Conservation (phyloP, 1,140 invertebrate genomes). For the Ips typographus region DNA sequence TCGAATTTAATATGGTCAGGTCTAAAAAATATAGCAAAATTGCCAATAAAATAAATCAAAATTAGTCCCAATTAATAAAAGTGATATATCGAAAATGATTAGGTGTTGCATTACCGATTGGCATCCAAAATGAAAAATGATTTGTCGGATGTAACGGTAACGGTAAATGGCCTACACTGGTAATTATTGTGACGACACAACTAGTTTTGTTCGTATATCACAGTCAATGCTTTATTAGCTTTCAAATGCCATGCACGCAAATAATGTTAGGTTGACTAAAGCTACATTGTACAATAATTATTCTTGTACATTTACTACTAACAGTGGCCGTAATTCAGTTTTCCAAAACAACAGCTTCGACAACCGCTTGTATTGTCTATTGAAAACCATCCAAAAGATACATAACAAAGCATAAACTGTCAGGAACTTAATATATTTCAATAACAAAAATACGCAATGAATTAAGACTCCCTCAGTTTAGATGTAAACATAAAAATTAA, state of each 20-base stretch:
- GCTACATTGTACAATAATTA: constrained; percentile 27
- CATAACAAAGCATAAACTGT: too few relatives aligned
- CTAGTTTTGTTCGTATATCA: constrained; percentile 24
- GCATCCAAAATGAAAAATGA: constrained; percentile 1
- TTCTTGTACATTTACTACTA: constrained; percentile 24
- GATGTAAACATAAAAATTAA: constrained; percentile 2
- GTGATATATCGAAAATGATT: neutral
- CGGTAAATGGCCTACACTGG: constrained; percentile 1
- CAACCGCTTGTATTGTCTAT: too few relatives aligned
- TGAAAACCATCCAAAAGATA: too few relatives aligned
- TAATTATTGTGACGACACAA: constrained; percentile 18
- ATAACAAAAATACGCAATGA: too few relatives aligned
- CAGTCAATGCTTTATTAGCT: constrained; percentile 24
- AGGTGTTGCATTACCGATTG: neutral
- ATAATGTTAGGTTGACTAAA: constrained; percentile 27
- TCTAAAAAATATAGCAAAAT: too few relatives aligned
- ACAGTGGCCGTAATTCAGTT: constrained; percentile 9
- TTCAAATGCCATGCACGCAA: constrained; percentile 30
- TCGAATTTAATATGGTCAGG: too few relatives aligned
- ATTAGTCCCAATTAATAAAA: too few relatives aligned
- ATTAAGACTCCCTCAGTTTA: neutral
- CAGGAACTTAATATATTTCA: too few relatives aligned
- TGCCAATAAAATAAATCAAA: too few relatives aligned
- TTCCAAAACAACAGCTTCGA: too few relatives aligned
- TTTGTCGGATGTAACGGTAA: neutral